Conservation (phyloP, 2,888 invertebrate species). For the Noctua janthe region DNA sequence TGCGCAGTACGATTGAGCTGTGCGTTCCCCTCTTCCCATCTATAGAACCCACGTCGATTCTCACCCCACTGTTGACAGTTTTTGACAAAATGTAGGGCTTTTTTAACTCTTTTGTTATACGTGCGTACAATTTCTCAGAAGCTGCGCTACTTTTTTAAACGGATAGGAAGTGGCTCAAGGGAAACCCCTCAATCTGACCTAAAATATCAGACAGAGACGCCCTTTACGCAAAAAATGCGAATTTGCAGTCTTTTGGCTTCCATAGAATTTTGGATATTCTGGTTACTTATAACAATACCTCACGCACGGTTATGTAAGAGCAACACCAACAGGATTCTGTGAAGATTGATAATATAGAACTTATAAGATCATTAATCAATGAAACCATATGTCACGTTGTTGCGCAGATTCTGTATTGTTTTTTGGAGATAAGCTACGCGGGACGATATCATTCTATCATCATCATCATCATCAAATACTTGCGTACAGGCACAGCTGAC, state of each 20-base stretch:
- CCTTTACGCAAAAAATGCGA: constrained; percentile 20
- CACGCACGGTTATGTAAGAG: constrained; percentile 27
- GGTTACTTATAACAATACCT: constrained; percentile 8
- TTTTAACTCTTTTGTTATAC: constrained; percentile 40
- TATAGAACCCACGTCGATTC: constrained; percentile 29
- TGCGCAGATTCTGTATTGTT: constrained; percentile 61
- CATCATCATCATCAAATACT: constrained; percentile 36
- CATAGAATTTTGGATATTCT: constrained; percentile 26
- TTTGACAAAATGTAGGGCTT: constrained; percentile 24
- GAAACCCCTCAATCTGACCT: constrained; percentile 39
- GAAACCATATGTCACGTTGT: constrained; percentile 35
- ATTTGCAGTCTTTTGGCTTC: constrained; percentile 43
- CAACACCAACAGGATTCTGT: constrained; percentile 20
- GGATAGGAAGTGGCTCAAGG: constrained; percentile 30
- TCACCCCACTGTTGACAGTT: constrained; percentile 53
- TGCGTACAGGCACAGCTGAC: constrained; percentile 56
- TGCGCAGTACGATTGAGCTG: constrained; percentile 54
- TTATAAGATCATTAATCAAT: constrained; percentile 42
- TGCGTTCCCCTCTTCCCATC: constrained; percentile 43
- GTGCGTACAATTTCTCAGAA: constrained; percentile 54
- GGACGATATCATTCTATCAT: constrained; percentile 59
- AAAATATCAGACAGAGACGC: constrained; percentile 17
- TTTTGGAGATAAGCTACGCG: constrained; percentile 68
- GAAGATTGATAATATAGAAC: constrained; percentile 46
- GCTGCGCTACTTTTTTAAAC: constrained; percentile 41